Percentiles rank a stretch among this genome's conserved stretches.
phyloP scores from a whole-genome alignment of 2,797 vertebrate species.

The Tragelaphus oryx region DNA sequence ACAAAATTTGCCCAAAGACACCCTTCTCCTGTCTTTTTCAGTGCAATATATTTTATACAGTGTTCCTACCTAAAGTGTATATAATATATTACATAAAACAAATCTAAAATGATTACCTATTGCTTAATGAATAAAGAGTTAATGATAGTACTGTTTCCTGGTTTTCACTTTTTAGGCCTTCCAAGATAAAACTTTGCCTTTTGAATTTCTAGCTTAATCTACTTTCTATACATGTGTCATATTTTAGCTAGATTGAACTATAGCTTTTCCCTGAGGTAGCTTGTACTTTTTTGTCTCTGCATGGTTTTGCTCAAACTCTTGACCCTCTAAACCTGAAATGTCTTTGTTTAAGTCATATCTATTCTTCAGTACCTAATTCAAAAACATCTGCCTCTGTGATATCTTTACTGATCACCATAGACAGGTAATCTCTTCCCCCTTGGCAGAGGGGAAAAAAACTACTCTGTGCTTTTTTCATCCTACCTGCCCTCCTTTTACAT shows the following conservation, averaged over 20 bases:
- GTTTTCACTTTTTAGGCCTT: background rate
- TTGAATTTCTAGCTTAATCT: background rate
- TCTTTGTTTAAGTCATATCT: slow-evolving; percentile 12
- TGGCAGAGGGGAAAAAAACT: background rate
- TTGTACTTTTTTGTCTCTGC: slow-evolving; percentile 9
- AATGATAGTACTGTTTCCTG: background rate
- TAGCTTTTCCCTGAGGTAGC: background rate
- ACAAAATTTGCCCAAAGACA: background rate
- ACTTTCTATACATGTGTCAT: background rate
- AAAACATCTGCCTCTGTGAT: background rate
- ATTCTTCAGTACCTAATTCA: background rate
- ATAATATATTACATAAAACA: background rate
- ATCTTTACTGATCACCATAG: background rate
- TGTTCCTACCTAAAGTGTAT: background rate
- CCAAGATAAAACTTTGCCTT: slow-evolving; percentile 6
- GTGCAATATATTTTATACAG: background rate
- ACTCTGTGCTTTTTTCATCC: background rate
- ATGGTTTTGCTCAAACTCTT: slow-evolving; percentile 1
- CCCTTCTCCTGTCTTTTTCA: background rate
- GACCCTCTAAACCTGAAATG: background rate
- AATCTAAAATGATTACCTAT: background rate
- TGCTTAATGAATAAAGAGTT: slow-evolving; percentile 6
- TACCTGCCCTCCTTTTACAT: background rate
- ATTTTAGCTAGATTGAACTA: slow-evolving; percentile 36
- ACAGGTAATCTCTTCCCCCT: background rate